Evolutionary conservation across 2,888 invertebrate genomes (phyloP).

Genomic region (Erynnis tages): DNA sequence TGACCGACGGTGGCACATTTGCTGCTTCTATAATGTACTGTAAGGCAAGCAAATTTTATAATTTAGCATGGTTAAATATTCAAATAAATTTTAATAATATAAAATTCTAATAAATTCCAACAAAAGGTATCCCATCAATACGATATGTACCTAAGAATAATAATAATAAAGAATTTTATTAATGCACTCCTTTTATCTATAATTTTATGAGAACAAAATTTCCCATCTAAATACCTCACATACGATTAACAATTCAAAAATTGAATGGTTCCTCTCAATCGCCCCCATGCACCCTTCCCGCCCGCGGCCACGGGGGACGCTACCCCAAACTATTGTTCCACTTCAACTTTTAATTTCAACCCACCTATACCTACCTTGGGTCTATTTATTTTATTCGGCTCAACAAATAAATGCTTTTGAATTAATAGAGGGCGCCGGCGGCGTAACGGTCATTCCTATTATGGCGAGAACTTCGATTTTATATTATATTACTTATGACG

Average conservation of each 20-base stretch:
- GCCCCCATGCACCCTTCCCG: conserved; percentile 32
- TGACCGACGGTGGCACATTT: no score
- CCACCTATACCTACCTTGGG: conserved; percentile 44
- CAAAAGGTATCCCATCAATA: no score
- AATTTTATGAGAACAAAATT: conserved; percentile 2
- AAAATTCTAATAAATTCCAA: no score
- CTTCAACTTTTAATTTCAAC: conserved; percentile 48
- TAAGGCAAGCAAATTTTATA: no score
- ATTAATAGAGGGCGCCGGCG: conserved; percentile 41
- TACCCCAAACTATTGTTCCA: conserved; percentile 41
- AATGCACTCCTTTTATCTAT: no score
- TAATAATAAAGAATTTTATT: no score
- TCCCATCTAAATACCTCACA: conserved; percentile 1
- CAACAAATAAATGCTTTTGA: conserved; percentile 46
- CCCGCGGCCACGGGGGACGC: conserved; percentile 38
- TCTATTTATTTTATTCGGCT: conserved; percentile 44
- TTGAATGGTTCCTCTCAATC: conserved; percentile 24
- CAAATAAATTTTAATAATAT: no score
- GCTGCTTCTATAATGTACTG: no score
- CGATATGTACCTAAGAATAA: no score
- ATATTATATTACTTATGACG: conserved; percentile 24
- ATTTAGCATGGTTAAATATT: no score
- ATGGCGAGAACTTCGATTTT: conserved; percentile 34
- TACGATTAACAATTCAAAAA: conserved; percentile 26
- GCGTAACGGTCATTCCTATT: conserved; percentile 48